Evolutionary conservation across 2,888 invertebrate species (phyloP), one percentile per base, ranked within the genome.

Genomic region (Cephus pygmeus): DNA sequence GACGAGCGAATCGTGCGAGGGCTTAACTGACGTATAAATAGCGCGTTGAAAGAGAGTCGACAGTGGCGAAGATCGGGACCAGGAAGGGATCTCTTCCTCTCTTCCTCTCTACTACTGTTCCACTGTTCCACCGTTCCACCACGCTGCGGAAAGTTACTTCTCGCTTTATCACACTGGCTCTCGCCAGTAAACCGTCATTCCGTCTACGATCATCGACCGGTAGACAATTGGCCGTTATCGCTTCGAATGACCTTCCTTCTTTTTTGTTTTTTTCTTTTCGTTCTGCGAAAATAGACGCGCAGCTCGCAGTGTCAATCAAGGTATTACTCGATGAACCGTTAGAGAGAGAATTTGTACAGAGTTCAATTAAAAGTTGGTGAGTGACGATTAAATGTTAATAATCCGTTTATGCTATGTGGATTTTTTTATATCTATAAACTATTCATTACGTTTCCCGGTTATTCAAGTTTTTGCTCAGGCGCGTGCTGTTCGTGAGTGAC

Each of bases 21-120:
- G 83, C 84, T 86, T 85, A 85, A 86, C 88, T 82, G 84, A 84
- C 87, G 82, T 88, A 88, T 88, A 88, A 88, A 88, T 88, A 88
- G 88, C 88, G 85, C 85, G 83, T 85, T 84, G 85, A 84, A 86
- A 87, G 86, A 85, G 81, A 83, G 81, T 82, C 84, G 81, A 85
- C 85, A 86, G 85, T 31, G 12, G 71, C 75, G 81, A 75, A 80
- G 82, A 80, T 82, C 77, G 81, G 73, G 83, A 84, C 79, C 81
- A 81, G 83, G 81, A 80, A 83, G 81, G 75, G 81, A 83, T 80
- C 12, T 71, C 31, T 31, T 71, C 33, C 69, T 12, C 35, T 12
- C 12, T 35, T 35, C 35, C 35, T 12, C 35, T 1, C 35, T 35
- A 12, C 35, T 35, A 35, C 35, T 12, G 35, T 35, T 35, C 36